Evolutionary conservation across 2,888 invertebrate genomes (phyloP).

Genomic region (Agrochola litura): DNA sequence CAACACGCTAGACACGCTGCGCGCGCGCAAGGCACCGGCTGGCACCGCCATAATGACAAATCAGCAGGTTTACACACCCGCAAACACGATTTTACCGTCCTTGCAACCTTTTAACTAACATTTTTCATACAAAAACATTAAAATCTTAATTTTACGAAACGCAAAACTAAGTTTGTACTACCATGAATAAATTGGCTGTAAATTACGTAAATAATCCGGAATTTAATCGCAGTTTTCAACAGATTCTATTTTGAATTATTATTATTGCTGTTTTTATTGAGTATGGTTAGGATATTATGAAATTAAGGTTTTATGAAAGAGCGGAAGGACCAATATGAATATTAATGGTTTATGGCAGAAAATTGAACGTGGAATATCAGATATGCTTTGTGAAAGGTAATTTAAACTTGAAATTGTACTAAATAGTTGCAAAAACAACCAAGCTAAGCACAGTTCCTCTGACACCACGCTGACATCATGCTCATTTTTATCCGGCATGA

Average conservation of each 20-base stretch:
- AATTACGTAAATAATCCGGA: slow-evolving; percentile 63
- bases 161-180: slow-evolving; percentile 57
- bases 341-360: not conserved
- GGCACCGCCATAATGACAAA: slow-evolving; percentile 73
- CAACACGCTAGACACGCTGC: slow-evolving; percentile 57
- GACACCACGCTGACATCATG: not conserved
- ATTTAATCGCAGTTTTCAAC: slow-evolving; percentile 56
- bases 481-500: not conserved
- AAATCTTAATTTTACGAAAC: slow-evolving; percentile 25
- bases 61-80: slow-evolving; percentile 66
- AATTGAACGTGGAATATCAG: slow-evolving; percentile 8
- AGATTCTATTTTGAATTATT: slow-evolving; percentile 43
- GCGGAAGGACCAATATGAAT: not conserved
- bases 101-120: slow-evolving; percentile 49
- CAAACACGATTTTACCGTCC: slow-evolving; percentile 50
- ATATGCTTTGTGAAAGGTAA: not conserved
- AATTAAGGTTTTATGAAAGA: slow-evolving; percentile 20
- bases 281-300: slow-evolving; percentile 23
- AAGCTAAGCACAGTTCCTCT: not conserved
- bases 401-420: slow-evolving; percentile 2
- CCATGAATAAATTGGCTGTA: slow-evolving; percentile 59
- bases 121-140: slow-evolving; percentile 47
- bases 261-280: slow-evolving; percentile 52
- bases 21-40: slow-evolving; percentile 81
- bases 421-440: not conserved